Evolutionary conservation across 2,888 invertebrate genomes (phyloP), one percentile per base, ranked within the genome.

Genomic region (Xanthostigma xanthostigma): DNA sequence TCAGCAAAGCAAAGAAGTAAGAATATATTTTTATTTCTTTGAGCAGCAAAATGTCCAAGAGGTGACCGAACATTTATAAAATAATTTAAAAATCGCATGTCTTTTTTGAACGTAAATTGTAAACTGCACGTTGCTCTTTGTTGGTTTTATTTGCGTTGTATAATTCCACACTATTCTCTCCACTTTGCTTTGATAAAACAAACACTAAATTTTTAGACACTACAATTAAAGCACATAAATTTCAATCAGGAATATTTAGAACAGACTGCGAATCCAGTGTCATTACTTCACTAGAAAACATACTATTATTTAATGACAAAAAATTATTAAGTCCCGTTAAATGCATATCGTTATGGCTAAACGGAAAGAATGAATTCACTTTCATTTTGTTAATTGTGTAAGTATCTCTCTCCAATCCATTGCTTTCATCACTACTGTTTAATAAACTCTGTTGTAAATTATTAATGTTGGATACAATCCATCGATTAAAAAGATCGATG

Each of bases 181-280:
- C 27, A 27, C 27, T 27, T 27, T 27, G 27, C 13, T 12, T 5
- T 38, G 8, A 38, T 12, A n/a, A 38, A 13, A 12, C n/a, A 38
- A 38, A 38, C n/a, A 38, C n/a, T 12, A 13, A 38, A 12, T n/a
- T 3, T 38, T 38, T 12, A 38, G 6, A 12, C 13, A 12, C 13
- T 13, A 38, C n/a, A 38, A 38, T 12, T 38, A 38, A 38, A n/a
- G n/a, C 38, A 33, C n/a, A 36, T 17, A 36, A 33, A 33, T 36
- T 36, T 50, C 49, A 53, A 49, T 53, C 51, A 9, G 50, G 52
- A 14, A 49, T 50, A 57, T 81, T 83, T 43, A 82, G 68, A 46
- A 83, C 67, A 14, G 81, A 82, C 60, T 81, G 81, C 4, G 83
- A 76, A 63, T 84, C 84, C 50, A 81, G 64, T 46, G 79, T 48